Evolutionary conservation across 2,888 invertebrate species (phyloP), one percentile per base, ranked within the genome.

Genomic region (Altica lythri): DNA sequence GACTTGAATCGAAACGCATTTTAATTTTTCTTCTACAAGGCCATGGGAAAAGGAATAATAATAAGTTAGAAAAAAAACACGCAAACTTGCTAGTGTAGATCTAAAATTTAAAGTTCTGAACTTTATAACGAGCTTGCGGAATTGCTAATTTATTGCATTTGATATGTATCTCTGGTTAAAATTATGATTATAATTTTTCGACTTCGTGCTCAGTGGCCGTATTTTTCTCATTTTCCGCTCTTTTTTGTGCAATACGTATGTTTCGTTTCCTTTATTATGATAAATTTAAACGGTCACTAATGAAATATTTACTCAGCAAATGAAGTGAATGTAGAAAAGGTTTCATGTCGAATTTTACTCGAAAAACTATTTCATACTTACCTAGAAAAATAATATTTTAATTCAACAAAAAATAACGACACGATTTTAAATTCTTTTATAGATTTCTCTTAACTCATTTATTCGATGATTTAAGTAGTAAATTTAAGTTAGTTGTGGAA

Each of bases 151-250:
- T 69, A 71, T 67, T 62, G 63, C 64, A 68, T 72, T 72, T 71
- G 72, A 74, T 74, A 73, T 72, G 73, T 71, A 74, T 74, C 72
- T 68, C 52, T 58, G 52, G 61, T 62, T 64, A 65, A 69, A 72
- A 71, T 72, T 72, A 73, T 72, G 69, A 72, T 72, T 71, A 68
- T 69, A 70, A 72, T 72, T 72, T 71, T 72, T 70, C 63, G 64
- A 68, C 65, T 70, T 69, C 69, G 67, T 68, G 67, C 57, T 66
- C 64, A 62, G 57, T 45, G 58, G 57, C 62, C 65, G 63, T 68
- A 68, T 66, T 68, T 67, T 66, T 65, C 66, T 55, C 29, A 49
- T 49, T 49, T 49, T 40, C 49, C 22, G 46, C 40, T 44, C 29
- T 49, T 60, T 57, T 61, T 63, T 55, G 59, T 57, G 44, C 51